Evolutionary conservation across 1,140 invertebrate genomes (phyloP), one percentile per base, ranked within the genome.

Genomic region (Pygmarrhopalites habei): DNA sequence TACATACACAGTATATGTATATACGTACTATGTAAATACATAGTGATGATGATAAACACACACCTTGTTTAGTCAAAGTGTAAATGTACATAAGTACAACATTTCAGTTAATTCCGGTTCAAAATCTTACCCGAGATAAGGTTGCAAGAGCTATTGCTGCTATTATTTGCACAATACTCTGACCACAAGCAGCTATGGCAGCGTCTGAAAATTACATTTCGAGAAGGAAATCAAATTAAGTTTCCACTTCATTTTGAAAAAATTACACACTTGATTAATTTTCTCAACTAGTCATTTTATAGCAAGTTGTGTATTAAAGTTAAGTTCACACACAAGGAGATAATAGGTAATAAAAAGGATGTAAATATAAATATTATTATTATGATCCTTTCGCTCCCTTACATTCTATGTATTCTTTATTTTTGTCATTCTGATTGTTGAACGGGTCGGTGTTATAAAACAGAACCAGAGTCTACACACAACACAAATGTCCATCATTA

Each of bases 111-210:
- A n/a, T n/a, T n/a, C n/a, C n/a, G n/a, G n/a, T n/a, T n/a, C n/a
- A n/a, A n/a, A n/a, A n/a, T n/a, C 49, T 52, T 52, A 52, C 49
- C 12, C 28, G 25, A 10, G 49, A 52, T 52, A 28, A 28, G 14
- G 23, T 17, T 10, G 23, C 49, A 26, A 52, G 49, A 7, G 28
- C 7, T 3, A 52, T 52, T 28, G 49, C 49, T 28, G 49, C 49
- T 5, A 52, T 15, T 29, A 52, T 52, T 29, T 52, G 49, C 5
- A 52, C 5, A 17, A 26, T n/a, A 7, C 14, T 26, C n/a, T 52
- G 49, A 10, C 49, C 25, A n/a, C 25, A 14, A 28, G 49, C 49
- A 29, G 28, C 49, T 26, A 26, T 29, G 23, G 49, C 49, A 52
- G 49, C 14, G 28, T 26, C 49, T 52, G 49, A 14, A 52, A 52